Base-by-base conservation (phyloP, 2,113 vertebrate genomes). In the Lutjanus erythropterus region DNA sequence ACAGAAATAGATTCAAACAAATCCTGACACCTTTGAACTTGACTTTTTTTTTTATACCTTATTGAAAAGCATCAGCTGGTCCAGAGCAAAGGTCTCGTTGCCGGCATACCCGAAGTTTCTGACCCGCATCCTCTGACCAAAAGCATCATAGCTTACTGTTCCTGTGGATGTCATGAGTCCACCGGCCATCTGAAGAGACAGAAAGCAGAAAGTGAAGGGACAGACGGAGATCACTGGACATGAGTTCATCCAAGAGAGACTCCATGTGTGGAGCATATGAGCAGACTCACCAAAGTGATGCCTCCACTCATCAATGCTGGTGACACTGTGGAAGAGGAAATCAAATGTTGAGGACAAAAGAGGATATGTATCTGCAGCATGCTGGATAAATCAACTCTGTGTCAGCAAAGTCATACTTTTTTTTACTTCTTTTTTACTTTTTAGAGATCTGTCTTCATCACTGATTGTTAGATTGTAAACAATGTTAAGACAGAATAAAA, bases 51-150 rank as follows among this genome's bases (percentile, higher is more conserved):
- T 50, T 6, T 31, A 19, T 81, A 88, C 86, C 86, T 87, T 0
- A 0, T 37, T 41, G 50, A 88, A 91, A 52, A 90, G 55, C 64
- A 88, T 71, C 47, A 90, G 70, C 58, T 67, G 61, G 39, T 88
- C 86, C 46, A 75, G 0, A 27, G n/a, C 5, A 25, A 31, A n/a
- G n/a, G 73, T 78, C 31, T 23, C 0, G 62, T 89, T 85, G 42
- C 61, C 37, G 0, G 1, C 6, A 11, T 2, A 0, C 9, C 3
- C 2, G 0, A 6, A 27, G 33, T 0, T 56, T 58, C 47, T 75
- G 10, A 82, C 27, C 1, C 71, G 61, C 60, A 82, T 27, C 78
- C 52, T 86, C 75, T 84, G 37, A 39, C 71, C 81, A 19, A 61
- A 35, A 29, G 81, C 75, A 49, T 86, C 71, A n/a, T 72, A 86